phyloP scores from a whole-genome alignment of 2,113 vertebrate genomes.

The crab-eating macaque (Macaca fascicularis) region T2T-MFA8v1.1 NC_088381.1:100725001-100725500 shows the following conservation, averaged over 20 bases:
- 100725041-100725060: not conserved
- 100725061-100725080: not conserved
- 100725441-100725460: not conserved
- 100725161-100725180: not conserved
- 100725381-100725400: not conserved
- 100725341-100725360: not conserved
- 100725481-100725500: not conserved
- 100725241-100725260: not conserved
- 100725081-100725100: not conserved
- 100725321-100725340: not conserved
- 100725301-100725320: not conserved
- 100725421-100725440: not conserved
- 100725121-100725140: not conserved
- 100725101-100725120: not conserved
- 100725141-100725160: not conserved
- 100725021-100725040: not conserved
- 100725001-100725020: not conserved
- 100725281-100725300: not conserved
- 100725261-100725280: not conserved
- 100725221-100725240: not conserved
- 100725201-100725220: not conserved
- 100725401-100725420: not conserved
- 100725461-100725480: not conserved
- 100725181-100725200: not conserved
- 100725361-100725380: not conserved